These are phyloP conservation scores for Girardia tigrina DNA, from an alignment of 2,888 invertebrate genomes.

Conservation along the genomic window DNA sequence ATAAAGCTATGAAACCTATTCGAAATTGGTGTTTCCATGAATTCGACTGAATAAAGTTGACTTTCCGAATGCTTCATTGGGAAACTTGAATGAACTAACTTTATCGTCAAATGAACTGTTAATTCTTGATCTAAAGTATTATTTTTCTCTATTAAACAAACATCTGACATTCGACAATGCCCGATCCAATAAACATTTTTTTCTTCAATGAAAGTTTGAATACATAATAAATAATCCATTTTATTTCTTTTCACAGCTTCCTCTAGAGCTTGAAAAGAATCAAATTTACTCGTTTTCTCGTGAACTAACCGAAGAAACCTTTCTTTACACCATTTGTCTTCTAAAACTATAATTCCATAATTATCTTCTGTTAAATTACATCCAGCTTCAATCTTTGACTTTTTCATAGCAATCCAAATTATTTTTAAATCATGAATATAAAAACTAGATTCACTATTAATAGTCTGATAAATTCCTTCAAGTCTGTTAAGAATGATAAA, in stretches of 20 bases:
- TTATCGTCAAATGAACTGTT: neutral
- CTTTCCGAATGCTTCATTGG: neutral
- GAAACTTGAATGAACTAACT: neutral
- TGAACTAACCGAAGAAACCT: neutral
- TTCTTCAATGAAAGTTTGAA: neutral
- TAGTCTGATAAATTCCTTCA: neutral
- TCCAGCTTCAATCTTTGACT: neutral
- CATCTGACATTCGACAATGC: neutral
- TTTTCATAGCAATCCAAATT: neutral
- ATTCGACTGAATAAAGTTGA: neutral
- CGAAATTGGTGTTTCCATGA: slow-evolving; percentile 3
- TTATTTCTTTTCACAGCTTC: neutral
- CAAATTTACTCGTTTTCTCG: neutral
- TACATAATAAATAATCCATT: slow-evolving; percentile 6
- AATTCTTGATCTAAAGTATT: neutral
- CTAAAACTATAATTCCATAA: neutral
- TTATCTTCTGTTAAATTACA: no score
- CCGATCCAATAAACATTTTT: slow-evolving; percentile 13
- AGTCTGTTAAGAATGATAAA: neutral
- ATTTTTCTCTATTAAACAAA: neutral
- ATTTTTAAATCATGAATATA: neutral
- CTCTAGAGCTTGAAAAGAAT: neutral
- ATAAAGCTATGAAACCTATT: no score
- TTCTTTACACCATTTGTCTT: neutral
- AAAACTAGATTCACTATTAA: neutral